Evolutionary conservation across 92 coral and sea anemone genomes (phyloP).

Genomic region (Isaurus tuberculatus): DNA sequence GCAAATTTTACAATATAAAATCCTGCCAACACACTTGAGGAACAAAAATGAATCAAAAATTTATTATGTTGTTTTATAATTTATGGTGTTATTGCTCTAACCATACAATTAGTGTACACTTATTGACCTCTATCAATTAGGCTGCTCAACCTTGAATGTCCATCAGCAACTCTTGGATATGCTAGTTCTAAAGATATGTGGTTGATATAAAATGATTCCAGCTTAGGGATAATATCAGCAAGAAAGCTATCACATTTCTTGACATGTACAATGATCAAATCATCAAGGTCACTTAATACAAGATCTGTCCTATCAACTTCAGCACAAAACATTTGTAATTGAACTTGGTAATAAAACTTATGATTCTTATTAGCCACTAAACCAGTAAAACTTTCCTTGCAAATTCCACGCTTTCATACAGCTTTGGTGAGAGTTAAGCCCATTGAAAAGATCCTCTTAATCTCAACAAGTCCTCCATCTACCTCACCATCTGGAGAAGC

Average conservation of each 20-base stretch:
- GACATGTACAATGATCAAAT: conserved; percentile 64
- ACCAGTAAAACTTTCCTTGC: conserved; percentile 50
- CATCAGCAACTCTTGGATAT: conserved; percentile 65
- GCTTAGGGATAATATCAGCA: conserved; percentile 56
- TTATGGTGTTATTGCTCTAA: conserved; percentile 4
- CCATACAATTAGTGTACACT: not conserved
- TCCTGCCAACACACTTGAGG: not conserved
- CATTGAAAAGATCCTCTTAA: conserved; percentile 60
- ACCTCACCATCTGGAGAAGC: too few relatives aligned
- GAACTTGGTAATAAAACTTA: conserved; percentile 68
- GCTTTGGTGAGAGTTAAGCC: conserved; percentile 59
- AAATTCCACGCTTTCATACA: conserved; percentile 61
- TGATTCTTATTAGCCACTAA: conserved; percentile 61
- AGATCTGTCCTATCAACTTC: conserved; percentile 70
- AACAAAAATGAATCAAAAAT: not conserved
- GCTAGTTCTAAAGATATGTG: conserved; percentile 66
- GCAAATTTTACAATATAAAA: not conserved
- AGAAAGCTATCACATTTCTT: conserved; percentile 53
- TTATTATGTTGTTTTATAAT: conserved; percentile 1
- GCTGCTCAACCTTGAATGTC: conserved; percentile 44
- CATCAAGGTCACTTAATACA: conserved; percentile 59
- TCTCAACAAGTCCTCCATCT: conserved; percentile 54
- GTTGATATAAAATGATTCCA: conserved; percentile 59
- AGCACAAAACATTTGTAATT: conserved; percentile 69
- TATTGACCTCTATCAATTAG: conserved; percentile 16